phyloP scores from a whole-genome alignment of 1,140 invertebrate genomes.

The Chironomus tepperi region DNA sequence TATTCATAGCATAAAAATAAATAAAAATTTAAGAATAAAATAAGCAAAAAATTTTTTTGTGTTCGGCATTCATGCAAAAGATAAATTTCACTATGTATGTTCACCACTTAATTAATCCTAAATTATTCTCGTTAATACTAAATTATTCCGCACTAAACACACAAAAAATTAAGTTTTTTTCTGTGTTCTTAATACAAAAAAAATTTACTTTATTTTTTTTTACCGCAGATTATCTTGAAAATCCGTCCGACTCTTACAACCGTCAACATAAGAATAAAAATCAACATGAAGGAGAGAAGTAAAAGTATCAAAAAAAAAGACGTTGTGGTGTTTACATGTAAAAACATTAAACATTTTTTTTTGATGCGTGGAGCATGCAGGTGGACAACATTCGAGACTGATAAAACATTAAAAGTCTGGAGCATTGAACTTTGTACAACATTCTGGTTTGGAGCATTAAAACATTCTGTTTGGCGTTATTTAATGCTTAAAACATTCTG shows the following conservation, averaged over 20 bases:
- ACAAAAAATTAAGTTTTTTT: not conserved
- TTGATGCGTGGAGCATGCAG: too few relatives aligned
- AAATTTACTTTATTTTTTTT: not conserved
- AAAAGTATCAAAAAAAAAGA: not conserved
- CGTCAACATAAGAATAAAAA: conserved; percentile 1
- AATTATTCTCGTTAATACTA: not conserved
- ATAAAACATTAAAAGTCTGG: too few relatives aligned
- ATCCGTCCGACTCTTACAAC: not conserved
- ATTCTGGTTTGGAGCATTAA: not conserved
- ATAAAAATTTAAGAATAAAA: not conserved
- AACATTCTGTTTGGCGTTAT: not conserved
- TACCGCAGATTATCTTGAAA: not conserved
- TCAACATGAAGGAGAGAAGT: not conserved
- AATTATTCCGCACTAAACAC: not conserved
- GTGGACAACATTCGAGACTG: too few relatives aligned
- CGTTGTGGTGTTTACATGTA: not conserved
- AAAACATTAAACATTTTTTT: not conserved
- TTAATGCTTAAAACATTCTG: not conserved
- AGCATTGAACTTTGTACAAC: too few relatives aligned
- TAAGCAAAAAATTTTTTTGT: not conserved
- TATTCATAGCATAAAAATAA: not conserved
- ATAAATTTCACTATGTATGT: not conserved
- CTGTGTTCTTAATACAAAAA: not conserved
- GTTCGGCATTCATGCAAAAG: not conserved
- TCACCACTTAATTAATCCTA: not conserved